Conservation (phyloP, 2,888 invertebrate genomes). For the Lottia gigantea region DNA sequence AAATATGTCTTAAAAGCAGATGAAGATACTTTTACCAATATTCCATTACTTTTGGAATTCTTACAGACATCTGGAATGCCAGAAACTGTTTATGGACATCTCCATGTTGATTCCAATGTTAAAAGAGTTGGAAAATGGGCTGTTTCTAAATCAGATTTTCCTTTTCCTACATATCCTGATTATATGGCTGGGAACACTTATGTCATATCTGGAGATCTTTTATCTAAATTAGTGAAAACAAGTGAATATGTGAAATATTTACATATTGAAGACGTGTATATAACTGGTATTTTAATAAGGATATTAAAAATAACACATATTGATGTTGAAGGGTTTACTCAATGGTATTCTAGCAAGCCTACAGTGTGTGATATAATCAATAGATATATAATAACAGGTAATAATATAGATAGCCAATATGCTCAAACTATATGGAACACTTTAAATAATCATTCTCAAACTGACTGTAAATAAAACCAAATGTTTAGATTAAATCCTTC, state of each 20-base stretch:
- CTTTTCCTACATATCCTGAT: not conserved
- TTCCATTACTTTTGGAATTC: not conserved
- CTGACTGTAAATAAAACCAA: not conserved
- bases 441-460: not conserved
- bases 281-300: not conserved
- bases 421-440: not conserved
- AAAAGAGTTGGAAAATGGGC: conserved; percentile 8
- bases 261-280: conserved; percentile 2
- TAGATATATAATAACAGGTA: not conserved
- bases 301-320: conserved; percentile 3
- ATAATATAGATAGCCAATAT: not conserved
- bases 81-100: not conserved
- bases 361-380: conserved; percentile 1
- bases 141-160: not conserved
- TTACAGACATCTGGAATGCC: not conserved
- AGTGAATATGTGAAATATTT: not conserved
- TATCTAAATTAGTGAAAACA: not conserved
- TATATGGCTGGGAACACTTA: conserved; percentile 3
- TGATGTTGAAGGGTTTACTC: not conserved
- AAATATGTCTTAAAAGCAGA: conserved; percentile 6
- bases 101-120: not conserved
- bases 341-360: not conserved
- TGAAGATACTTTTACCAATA: not conserved
- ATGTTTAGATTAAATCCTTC: too few relatives aligned
- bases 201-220: not conserved